Conservation (phyloP, 1,140 invertebrate genomes). For the Rhyacophila brunnea region DNA sequence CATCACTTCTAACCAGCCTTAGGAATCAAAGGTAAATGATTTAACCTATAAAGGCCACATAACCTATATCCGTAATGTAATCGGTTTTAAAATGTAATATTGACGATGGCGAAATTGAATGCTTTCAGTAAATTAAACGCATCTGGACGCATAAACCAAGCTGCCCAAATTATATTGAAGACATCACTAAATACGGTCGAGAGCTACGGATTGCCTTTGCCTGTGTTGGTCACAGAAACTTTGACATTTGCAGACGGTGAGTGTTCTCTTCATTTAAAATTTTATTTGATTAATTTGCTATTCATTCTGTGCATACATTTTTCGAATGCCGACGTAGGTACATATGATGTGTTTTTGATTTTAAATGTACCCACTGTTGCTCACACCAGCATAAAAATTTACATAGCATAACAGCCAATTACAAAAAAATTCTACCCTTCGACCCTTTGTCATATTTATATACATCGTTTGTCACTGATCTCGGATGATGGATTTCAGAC, state of each 20-base stretch:
- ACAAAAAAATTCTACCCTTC: too few relatives aligned
- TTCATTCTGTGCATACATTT: too few relatives aligned
- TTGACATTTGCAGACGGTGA: slow-evolving; percentile 77
- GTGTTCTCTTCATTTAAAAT: slow-evolving; percentile 37
- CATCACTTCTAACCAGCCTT: slow-evolving; percentile 45
- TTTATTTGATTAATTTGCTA: too few relatives aligned
- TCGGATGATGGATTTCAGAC: too few relatives aligned
- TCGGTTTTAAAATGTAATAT: neutral
- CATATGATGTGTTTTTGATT: too few relatives aligned
- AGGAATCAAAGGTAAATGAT: slow-evolving; percentile 46
- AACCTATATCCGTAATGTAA: slow-evolving; percentile 13
- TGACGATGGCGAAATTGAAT: too few relatives aligned
- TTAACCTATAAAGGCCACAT: slow-evolving; percentile 35
- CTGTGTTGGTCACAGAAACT: slow-evolving; percentile 85
- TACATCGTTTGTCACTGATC: too few relatives aligned
- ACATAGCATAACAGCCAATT: too few relatives aligned
- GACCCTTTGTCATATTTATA: too few relatives aligned
- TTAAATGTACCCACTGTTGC: too few relatives aligned
- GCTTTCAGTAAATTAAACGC: slow-evolving; percentile 56
- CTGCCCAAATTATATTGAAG: slow-evolving; percentile 68
- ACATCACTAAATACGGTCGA: slow-evolving; percentile 68
- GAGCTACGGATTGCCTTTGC: slow-evolving; percentile 74
- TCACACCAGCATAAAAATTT: too few relatives aligned
- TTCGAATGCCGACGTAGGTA: too few relatives aligned
- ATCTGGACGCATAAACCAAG: slow-evolving; percentile 62